Base-by-base conservation (phyloP, 2,888 invertebrate genomes). In the Andrena marginata region DNA sequence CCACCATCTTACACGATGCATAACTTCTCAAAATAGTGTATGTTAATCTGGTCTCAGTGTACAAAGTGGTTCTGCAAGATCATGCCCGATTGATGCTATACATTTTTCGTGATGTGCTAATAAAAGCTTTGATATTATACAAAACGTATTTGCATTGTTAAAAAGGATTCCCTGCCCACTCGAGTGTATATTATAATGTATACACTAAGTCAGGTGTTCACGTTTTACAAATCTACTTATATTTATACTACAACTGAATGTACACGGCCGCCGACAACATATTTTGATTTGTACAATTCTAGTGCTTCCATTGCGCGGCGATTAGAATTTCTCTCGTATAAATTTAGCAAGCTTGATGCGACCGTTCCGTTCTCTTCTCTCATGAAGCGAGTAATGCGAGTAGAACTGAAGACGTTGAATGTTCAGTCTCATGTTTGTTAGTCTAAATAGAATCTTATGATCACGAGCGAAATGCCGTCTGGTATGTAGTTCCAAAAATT, bases 221-320 rank as follows among this genome's bases (percentile, higher is more conserved):
- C 76, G 20, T 80, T 75, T 78, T 78, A 68, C 59, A 51, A 54
- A 77, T 56, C 71, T 73, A 74, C 71, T 51, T 85, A 60, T 77
- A 84, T 85, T 85, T 87, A 76, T 51, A 87, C 75, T 83, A 78
- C 54, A 60, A 49, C 10, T 23, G 31, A 63, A 26, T 74, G 63
- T 81, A 81, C 71, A 82, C 23, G 8, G 65, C 56, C 75, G n/a
- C 13, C 35, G 59, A 63, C 23, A 48, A 42, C 54, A 59, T 33
- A 81, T 71, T 68, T 72, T 48, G 33, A 29, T 48, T 71, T 75
- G 35, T 69, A 75, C 69, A 75, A 26, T 62, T 65, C 35, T 26
- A 63, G 67, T 29, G 31, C 49, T 49, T 49, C 42, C 29, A 13
- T 20, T 3, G n/a, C 26, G 10, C 23, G 13, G 20, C 42, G 75